Percentiles rank a stretch among this genome's conserved stretches.
Evolutionary conservation across 2,113 vertebrate genomes (phyloP).

Genomic region (Embiotoca jacksoni): DNA sequence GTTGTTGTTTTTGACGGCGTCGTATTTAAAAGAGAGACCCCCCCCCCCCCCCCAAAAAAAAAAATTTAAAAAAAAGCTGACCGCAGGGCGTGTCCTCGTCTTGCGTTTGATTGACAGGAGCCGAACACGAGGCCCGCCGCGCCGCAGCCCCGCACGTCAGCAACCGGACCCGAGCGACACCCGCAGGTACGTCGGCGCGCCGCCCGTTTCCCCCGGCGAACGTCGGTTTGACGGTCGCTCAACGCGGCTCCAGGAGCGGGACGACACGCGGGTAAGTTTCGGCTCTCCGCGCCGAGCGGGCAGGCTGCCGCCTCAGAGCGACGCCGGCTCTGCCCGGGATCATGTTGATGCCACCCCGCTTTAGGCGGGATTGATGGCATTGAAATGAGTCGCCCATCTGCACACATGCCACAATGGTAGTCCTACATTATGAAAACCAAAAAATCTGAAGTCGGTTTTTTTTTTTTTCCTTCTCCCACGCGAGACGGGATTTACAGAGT

Average conservation of each 20-base stretch:
- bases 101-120: conserved; percentile 19
- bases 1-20: background rate
- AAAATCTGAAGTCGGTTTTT: too few relatives aligned
- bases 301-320: too few relatives aligned
- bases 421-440: too few relatives aligned
- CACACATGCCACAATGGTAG: too few relatives aligned
- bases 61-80: background rate
- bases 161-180: conserved; percentile 4
- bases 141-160: conserved; percentile 1
- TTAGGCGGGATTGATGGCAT: too few relatives aligned
- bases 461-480: too few relatives aligned
- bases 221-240: background rate
- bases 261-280: background rate
- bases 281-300: too few relatives aligned
- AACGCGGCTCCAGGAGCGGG: background rate
- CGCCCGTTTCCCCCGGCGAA: background rate
- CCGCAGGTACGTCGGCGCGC: background rate
- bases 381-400: too few relatives aligned
- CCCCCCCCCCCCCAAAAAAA: too few relatives aligned
- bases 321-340: background rate
- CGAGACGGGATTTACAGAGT: too few relatives aligned
- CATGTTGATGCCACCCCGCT: too few relatives aligned
- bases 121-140: background rate
- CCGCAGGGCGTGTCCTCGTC: background rate
- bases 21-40: too few relatives aligned